Evolutionary conservation across 2,113 vertebrate species (phyloP).

Genomic region (Leptobrachium leishanense): DNA sequence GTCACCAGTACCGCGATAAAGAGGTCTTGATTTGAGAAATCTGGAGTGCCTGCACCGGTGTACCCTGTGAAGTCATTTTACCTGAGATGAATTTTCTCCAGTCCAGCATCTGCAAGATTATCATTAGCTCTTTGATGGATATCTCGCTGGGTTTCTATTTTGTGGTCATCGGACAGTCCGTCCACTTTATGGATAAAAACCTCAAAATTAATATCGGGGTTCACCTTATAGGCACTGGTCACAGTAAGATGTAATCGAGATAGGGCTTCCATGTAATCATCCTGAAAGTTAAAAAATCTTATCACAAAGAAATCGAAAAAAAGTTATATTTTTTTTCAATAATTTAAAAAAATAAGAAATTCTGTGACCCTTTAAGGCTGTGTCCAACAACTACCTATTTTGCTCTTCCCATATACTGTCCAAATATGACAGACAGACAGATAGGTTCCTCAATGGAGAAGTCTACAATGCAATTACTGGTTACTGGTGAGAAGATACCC

Average conservation of each 20-base stretch:
- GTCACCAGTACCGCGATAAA: too few relatives aligned
- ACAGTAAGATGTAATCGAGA: conserved; percentile 88
- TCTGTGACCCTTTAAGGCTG: too few relatives aligned
- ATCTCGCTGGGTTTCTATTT: conserved; percentile 92
- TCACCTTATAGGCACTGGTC: conserved; percentile 90
- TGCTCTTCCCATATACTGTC: too few relatives aligned
- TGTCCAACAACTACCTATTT: too few relatives aligned
- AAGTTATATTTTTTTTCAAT: too few relatives aligned
- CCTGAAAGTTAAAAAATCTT: conserved; percentile 63
- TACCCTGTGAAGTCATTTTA: conserved; percentile 52
- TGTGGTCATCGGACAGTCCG: conserved; percentile 90
- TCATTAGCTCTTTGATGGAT: conserved; percentile 91
- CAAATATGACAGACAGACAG: too few relatives aligned
- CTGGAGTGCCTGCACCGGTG: too few relatives aligned
- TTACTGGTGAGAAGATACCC: too few relatives aligned
- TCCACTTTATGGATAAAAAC: conserved; percentile 97
- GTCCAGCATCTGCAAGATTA: conserved; percentile 83
- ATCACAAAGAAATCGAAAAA: neutral
- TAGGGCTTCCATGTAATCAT: conserved; percentile 91
- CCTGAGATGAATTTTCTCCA: conserved; percentile 92
- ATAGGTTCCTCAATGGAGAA: too few relatives aligned
- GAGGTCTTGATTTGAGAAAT: too few relatives aligned
- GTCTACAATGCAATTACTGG: too few relatives aligned
- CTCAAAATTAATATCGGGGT: conserved; percentile 92
- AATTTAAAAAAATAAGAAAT: too few relatives aligned